Evolutionary conservation across 2,113 vertebrate species (phyloP), one percentile per base, ranked within the genome.

Genomic region (Dipodomys ordii): DNA sequence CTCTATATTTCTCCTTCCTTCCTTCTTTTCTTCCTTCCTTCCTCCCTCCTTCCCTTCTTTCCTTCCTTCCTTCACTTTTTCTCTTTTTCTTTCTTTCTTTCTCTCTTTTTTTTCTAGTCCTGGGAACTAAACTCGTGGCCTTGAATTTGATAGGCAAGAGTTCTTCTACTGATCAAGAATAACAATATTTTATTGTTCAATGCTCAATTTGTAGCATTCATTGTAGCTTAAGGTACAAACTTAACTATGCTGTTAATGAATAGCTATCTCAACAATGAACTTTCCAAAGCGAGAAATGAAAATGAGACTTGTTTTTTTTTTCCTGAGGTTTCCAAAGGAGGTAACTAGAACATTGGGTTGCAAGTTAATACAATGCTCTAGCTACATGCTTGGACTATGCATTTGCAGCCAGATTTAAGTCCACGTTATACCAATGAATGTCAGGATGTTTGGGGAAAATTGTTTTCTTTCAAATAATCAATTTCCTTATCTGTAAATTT

Each of bases 391-490:
- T 90, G 7, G 6, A 4, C 25, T 84, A 4, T 5, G 76, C 39
- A n/a, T 91, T 64, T 30, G 80, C 80, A 65, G 39, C 16, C 84
- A n/a, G 18, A 18, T 67, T 67, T 71, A 95, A 78, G 82, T 88
- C 15, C 9, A 64, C 8, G 25, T 67, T 35, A 62, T 32, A 57
- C 7, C 22, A 77, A 5, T 88, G 92, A 72, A 49, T 86, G 30
- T 18, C 64, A 16, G 35, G 87, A 53, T 68, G 18, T 44, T 39
- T 87, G 88, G 69, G 64, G 5, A 8, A 49, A 93, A 93, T 86
- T 71, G 25, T 3, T 71, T 88, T n/a, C 60, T 72, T 19, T 90
- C 32, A 73, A 87, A 32, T 60, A 85, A 68, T 79, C 68, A 30
- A 1, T 83, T 93, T 78, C 6, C 60, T 92, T 12, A 27, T 83